Evolutionary conservation across 2,888 invertebrate genomes (phyloP).

Genomic region (Branchipolynoe longqiensis): DNA sequence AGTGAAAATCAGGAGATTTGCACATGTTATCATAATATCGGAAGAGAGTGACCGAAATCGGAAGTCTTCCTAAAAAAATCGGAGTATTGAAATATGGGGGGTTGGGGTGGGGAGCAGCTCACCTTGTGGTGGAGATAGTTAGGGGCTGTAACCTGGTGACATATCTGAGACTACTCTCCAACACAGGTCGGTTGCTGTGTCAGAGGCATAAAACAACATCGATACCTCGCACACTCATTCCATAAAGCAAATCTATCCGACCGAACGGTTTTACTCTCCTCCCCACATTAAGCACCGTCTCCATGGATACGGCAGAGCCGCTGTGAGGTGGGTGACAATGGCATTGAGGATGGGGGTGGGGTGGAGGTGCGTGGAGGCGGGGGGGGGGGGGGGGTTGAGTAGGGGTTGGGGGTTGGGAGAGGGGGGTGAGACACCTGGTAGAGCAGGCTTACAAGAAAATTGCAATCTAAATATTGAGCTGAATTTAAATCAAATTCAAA

Average conservation of each 20-base stretch:
- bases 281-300: conserved; percentile 14
- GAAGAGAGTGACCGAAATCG: no score
- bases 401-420: not conserved
- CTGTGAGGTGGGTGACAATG: conserved; percentile 43
- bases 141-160: conserved; percentile 2
- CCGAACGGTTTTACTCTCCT: conserved; percentile 31
- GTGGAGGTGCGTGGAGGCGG: not conserved
- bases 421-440: conserved; percentile 18
- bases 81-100: not conserved
- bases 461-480: no score
- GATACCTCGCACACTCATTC: conserved; percentile 32
- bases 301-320: conserved; percentile 10
- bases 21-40: no score
- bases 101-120: not conserved
- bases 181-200: conserved; percentile 15
- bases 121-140: not conserved
- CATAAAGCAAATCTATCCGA: conserved; percentile 48
- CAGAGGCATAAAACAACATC: conserved; percentile 20
- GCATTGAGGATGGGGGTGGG: not conserved
- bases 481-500: no score
- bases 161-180: conserved; percentile 14
- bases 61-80: no score
- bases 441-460: no score
- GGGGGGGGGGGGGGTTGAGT: not conserved
- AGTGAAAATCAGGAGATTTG: no score